Conservation (phyloP, 2,888 invertebrate species). For the Uloborus plumipes region DNA sequence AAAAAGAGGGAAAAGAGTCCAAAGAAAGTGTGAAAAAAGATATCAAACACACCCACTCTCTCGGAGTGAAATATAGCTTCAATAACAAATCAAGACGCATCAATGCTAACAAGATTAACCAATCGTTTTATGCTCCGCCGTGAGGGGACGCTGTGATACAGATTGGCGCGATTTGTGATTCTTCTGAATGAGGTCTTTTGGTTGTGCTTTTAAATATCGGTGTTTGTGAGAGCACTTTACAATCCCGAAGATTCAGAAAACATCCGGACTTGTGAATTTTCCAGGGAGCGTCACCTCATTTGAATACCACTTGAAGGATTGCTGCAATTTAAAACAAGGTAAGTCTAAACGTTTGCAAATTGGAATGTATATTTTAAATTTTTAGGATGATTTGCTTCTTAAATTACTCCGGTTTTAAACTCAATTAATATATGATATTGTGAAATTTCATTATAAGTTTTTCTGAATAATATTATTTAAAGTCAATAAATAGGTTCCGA, state of each 20-base stretch:
- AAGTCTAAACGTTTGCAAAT: neutral
- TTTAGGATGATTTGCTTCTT: neutral
- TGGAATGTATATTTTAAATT: neutral
- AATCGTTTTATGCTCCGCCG: conserved; percentile 30
- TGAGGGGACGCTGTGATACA: conserved; percentile 52
- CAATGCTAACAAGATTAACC: neutral
- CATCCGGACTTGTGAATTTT: conserved; percentile 33
- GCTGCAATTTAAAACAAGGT: neutral
- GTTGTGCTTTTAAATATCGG: conserved; percentile 57
- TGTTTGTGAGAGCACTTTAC: conserved; percentile 50
- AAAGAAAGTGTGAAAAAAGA: too few species aligned
- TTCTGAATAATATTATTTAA: too few species aligned
- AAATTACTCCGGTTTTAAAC: neutral
- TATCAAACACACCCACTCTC: too few species aligned
- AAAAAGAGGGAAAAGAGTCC: too few species aligned
- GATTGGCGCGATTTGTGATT: neutral
- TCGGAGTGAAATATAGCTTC: too few species aligned
- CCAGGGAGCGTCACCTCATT: conserved; percentile 62
- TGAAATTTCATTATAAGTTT: too few species aligned
- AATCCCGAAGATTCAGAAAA: conserved; percentile 50
- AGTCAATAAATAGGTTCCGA: too few species aligned
- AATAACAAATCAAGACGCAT: too few species aligned
- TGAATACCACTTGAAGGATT: neutral
- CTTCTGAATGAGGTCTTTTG: conserved; percentile 8
- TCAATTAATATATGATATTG: too few species aligned